Conservation (phyloP, 2,113 vertebrate genomes). For the Salvator merianae region DNA sequence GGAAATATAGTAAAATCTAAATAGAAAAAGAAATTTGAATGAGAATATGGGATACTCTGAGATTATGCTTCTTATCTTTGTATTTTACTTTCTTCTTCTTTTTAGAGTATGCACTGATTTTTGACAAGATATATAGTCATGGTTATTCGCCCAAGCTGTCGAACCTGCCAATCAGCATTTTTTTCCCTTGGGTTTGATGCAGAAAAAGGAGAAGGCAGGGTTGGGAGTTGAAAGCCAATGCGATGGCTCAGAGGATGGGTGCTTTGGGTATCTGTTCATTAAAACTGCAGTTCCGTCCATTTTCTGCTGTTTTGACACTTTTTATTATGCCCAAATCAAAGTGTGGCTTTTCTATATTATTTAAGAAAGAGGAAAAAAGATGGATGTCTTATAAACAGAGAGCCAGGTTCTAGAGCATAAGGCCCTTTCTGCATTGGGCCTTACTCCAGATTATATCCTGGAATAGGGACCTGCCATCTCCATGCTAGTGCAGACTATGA, state of each 20-base stretch:
- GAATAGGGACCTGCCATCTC: no score
- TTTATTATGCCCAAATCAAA: constrained; percentile 58
- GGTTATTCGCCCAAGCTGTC: constrained; percentile 62
- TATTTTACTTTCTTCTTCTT: constrained; percentile 72
- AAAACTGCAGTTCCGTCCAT: constrained; percentile 54
- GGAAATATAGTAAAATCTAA: constrained; percentile 76
- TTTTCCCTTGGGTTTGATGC: constrained; percentile 66
- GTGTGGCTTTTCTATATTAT: constrained; percentile 38
- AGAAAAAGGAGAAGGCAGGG: constrained; percentile 51
- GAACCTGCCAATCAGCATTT: constrained; percentile 68
- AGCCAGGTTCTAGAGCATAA: constrained; percentile 37
- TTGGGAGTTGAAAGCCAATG: constrained; percentile 53
- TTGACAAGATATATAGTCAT: constrained; percentile 72
- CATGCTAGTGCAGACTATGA: no score
- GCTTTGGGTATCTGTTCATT: constrained; percentile 63
- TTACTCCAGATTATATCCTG: no score
- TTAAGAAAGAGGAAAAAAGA: constrained; percentile 53
- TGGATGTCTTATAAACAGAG: constrained; percentile 59
- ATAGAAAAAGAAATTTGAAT: constrained; percentile 71
- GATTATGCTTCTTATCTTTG: constrained; percentile 70
- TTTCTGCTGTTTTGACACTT: constrained; percentile 64
- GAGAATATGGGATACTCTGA: constrained; percentile 61
- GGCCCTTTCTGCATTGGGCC: no score
- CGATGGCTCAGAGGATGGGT: constrained; percentile 41
- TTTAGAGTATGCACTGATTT: constrained; percentile 67